Evolutionary conservation across 2,888 invertebrate species (phyloP).

Genomic region (Choristoneura rosaceana): DNA sequence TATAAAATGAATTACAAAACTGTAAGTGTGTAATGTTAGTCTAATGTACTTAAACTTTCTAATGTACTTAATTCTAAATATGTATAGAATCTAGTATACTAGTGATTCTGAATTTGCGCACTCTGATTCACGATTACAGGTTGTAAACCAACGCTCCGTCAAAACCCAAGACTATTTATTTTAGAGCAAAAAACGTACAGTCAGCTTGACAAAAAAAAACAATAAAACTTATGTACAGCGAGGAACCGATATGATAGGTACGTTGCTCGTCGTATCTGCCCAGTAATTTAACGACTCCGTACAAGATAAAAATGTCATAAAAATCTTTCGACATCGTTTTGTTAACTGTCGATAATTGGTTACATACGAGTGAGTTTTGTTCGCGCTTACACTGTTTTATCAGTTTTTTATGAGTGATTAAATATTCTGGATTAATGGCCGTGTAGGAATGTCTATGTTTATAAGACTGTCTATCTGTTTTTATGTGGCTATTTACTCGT

Average conservation of each 20-base stretch:
- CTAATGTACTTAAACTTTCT: no score
- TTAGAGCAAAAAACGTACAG: not conserved
- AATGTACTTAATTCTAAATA: no score
- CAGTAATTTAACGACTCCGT: conserved; percentile 19
- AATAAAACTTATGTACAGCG: not conserved
- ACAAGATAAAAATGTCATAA: conserved; percentile 39
- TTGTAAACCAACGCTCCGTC: not conserved
- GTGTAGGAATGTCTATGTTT: not conserved
- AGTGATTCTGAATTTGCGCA: not conserved
- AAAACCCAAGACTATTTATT: not conserved
- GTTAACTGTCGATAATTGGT: conserved; percentile 33
- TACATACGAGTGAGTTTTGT: conserved; percentile 10
- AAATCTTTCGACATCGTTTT: conserved; percentile 32
- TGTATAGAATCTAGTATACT: not conserved
- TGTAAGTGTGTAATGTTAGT: no score
- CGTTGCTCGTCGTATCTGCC: conserved; percentile 3
- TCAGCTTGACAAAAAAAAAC: not conserved
- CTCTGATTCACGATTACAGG: no score
- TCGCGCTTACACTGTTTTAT: conserved; percentile 12
- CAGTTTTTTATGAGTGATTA: conserved; percentile 19
- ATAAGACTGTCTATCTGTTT: not conserved
- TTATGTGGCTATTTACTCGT: not conserved
- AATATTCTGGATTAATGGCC: conserved; percentile 11
- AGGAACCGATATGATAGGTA: not conserved
- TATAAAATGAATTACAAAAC: not conserved